These are phyloP conservation scores for Triplophysa rosa DNA, from an alignment of 2,113 vertebrate genomes.

Conservation along the genomic window DNA sequence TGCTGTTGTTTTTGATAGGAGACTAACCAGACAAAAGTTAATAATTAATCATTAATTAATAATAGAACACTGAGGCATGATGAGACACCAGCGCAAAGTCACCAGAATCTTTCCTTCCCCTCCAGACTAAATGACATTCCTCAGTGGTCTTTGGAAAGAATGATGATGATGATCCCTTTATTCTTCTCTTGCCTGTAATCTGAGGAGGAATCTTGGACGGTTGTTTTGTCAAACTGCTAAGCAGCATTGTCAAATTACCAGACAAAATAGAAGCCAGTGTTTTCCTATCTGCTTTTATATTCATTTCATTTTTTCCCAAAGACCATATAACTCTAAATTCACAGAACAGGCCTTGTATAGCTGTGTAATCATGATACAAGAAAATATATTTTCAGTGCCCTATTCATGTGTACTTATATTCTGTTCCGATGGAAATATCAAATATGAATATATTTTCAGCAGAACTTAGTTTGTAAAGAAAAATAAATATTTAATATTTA, in stretches of 20 bases:
- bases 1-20: too few relatives aligned
- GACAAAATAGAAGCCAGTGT: not conserved
- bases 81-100: not conserved
- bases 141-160: conserved; percentile 25
- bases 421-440: too few relatives aligned
- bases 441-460: too few relatives aligned
- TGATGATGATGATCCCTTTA: conserved; percentile 6
- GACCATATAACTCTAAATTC: not conserved
- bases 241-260: not conserved
- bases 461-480: too few relatives aligned
- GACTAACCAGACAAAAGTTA: not conserved
- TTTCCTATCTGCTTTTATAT: not conserved
- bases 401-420: not conserved
- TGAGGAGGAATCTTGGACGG: conserved; percentile 1
- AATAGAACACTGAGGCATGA: too few relatives aligned
- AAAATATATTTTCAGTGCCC: not conserved
- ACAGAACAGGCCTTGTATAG: not conserved
- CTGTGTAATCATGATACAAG: not conserved
- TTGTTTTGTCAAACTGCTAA: not conserved
- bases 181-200: not conserved
- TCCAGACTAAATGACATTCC: conserved; percentile 46
- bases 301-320: not conserved
- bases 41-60: not conserved
- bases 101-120: not conserved
- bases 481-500: too few relatives aligned